Base-by-base conservation (phyloP, 2,888 invertebrate species). In the Abscondita cerata region DNA sequence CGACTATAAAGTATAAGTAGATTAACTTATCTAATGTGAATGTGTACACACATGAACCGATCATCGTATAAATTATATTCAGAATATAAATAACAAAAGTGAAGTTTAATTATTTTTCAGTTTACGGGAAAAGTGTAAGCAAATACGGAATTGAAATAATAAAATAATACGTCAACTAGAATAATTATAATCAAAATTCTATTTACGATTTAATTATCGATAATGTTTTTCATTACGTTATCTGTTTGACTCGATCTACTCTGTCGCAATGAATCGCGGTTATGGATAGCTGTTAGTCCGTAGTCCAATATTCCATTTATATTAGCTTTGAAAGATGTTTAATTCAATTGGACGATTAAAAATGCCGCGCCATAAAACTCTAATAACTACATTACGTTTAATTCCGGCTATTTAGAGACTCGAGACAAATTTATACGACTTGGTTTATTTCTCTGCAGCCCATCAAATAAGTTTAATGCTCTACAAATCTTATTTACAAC, bases 401-500 rank as follows among this genome's bases (percentile, higher is more conserved):
- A 58, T 52, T 58, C 38, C 19, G 20, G 59, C 52, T 20, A 59
- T 59, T 59, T 59, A 59, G 25, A 47, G 33, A 47, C 53, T 46
- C 47, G 20, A 31, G 34, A 59, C 52, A 59, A 59, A 59, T 59
- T 58, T 59, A 59, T 52, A 59, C 52, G 52, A 47, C 52, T 33
- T 36, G 25, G 15, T 52, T 59, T 52, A 48, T 56, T 56, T 56
- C 56, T n/a, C 38, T 48, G 13, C 9, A 52, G 20, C 53, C 61
- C 51, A 62, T 58, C 54, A 57, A 64, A 62, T 53, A 51, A 15
- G 11, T 64, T 61, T 53, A 61, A 53, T 40, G 52, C 38, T 16
- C 58, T 53, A 62, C 62, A 64, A 62, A 58, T 64, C 61, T 62
- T 64, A 64, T 58, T 64, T 64, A 62, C 44, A 58, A 57, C 52